Percentiles rank a stretch among this genome's conserved stretches.
Evolutionary conservation across 2,797 vertebrate genomes (phyloP).

Genomic region (Chelon labrosus): DNA sequence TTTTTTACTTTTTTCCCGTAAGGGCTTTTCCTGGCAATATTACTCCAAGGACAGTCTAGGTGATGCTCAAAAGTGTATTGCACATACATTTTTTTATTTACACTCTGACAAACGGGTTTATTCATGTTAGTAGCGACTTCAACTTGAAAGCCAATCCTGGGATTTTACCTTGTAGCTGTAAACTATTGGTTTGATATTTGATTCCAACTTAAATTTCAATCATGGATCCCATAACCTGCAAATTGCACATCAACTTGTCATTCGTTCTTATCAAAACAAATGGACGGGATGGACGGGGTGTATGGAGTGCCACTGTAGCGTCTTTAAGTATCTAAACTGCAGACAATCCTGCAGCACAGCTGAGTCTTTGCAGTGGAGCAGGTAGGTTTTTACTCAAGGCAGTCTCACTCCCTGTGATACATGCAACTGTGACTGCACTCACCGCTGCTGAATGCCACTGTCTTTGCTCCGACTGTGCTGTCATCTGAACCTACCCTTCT

Average conservation of each 20-base stretch:
- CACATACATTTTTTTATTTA: not conserved
- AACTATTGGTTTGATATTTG: not conserved
- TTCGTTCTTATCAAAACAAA: not conserved
- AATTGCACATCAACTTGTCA: too few relatives aligned
- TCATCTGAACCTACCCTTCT: conserved; percentile 34
- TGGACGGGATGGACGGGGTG: not conserved
- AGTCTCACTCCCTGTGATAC: conserved; percentile 22
- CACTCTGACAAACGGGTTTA: too few relatives aligned
- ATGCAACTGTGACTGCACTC: conserved; percentile 26
- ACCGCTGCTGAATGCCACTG: conserved; percentile 29
- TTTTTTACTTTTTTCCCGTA: not conserved
- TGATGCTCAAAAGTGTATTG: not conserved
- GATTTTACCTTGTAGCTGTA: not conserved
- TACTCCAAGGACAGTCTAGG: not conserved
- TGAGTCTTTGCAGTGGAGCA: not conserved
- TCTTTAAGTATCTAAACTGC: not conserved
- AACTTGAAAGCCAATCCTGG: not conserved
- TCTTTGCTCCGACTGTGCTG: conserved; percentile 36
- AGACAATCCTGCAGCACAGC: not conserved
- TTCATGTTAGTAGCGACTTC: too few relatives aligned
- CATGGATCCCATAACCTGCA: too few relatives aligned
- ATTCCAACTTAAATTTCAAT: not conserved
- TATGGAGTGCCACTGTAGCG: not conserved
- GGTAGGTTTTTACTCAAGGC: conserved; percentile 13
- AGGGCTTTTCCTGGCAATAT: not conserved